Evolutionary conservation across 1,140 invertebrate species (phyloP).

Genomic region (Drosophila dunni): DNA sequence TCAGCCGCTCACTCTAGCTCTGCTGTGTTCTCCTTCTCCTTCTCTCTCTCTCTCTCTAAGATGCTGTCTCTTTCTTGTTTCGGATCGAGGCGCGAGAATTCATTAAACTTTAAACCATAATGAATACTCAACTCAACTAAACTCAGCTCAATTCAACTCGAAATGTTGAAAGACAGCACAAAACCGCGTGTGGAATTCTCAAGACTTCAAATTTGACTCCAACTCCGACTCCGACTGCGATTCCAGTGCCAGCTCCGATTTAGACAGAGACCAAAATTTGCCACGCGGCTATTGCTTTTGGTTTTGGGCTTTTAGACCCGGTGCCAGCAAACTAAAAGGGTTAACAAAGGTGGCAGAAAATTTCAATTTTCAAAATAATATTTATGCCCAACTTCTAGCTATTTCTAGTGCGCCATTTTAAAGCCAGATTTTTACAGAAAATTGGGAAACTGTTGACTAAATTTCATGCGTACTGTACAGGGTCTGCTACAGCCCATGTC

Average conservation of each 20-base stretch:
- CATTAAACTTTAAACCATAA: constrained; percentile 65
- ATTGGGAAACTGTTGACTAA: too few species aligned
- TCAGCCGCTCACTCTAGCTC: background rate
- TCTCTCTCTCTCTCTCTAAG: background rate
- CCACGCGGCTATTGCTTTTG: constrained; percentile 31
- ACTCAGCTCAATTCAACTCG: constrained; percentile 9
- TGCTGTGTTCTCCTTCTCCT: too few species aligned
- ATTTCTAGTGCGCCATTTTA: too few species aligned
- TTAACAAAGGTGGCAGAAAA: background rate
- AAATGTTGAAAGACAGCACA: constrained; percentile 27
- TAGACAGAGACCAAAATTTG: constrained; percentile 7
- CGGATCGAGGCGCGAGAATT: constrained; percentile 45
- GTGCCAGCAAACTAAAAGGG: background rate
- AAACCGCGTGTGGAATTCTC: constrained; percentile 14
- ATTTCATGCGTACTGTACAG: too few species aligned
- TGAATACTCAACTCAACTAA: constrained; percentile 52
- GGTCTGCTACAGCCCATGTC: too few species aligned
- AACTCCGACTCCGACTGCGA: too few species aligned
- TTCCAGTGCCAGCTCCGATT: background rate
- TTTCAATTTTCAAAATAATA: too few species aligned
- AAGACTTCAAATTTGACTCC: background rate
- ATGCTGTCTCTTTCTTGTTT: background rate
- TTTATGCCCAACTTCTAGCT: too few species aligned
- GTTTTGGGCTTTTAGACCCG: constrained; percentile 13
- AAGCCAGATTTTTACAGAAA: too few species aligned